phyloP scores from a whole-genome alignment of 2,888 invertebrate species.

The Aquatica leii region DNA sequence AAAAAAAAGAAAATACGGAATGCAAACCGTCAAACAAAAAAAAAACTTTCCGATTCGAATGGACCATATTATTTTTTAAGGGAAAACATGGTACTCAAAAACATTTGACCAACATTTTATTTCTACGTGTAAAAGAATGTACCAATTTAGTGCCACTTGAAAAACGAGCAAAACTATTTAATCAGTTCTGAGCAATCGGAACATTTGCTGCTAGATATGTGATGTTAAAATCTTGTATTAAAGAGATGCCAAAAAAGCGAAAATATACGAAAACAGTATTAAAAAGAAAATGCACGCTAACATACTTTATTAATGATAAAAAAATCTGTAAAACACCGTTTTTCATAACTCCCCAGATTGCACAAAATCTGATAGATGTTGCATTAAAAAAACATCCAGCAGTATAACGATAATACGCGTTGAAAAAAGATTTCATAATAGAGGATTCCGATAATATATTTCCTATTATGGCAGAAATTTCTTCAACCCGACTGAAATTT shows the following conservation, averaged over 20 bases:
- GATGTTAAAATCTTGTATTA: neutral
- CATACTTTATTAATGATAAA: neutral
- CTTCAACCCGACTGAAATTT: neutral
- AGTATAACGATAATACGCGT: neutral
- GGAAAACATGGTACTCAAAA: neutral
- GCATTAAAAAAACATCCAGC: neutral
- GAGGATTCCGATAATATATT: neutral
- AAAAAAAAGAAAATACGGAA: neutral
- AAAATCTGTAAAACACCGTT: neutral
- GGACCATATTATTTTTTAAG: neutral
- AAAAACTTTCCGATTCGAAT: neutral
- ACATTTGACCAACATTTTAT: neutral
- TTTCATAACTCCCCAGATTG: neutral
- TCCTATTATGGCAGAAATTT: neutral
- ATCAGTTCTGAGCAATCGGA: neutral
- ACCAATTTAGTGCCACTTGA: neutral
- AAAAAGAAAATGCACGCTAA: neutral
- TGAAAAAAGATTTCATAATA: neutral
- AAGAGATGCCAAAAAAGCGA: neutral
- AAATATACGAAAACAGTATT: neutral
- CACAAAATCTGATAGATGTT: neutral
- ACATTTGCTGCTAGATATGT: neutral
- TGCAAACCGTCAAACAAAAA: neutral
- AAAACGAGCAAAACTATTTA: neutral
- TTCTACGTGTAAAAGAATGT: neutral